A percentile compares a stretch with the other conserved stretches of the same genome.
phyloP scores from a whole-genome alignment of 2,113 vertebrate species.

The Stigmatopora nigra region DNA sequence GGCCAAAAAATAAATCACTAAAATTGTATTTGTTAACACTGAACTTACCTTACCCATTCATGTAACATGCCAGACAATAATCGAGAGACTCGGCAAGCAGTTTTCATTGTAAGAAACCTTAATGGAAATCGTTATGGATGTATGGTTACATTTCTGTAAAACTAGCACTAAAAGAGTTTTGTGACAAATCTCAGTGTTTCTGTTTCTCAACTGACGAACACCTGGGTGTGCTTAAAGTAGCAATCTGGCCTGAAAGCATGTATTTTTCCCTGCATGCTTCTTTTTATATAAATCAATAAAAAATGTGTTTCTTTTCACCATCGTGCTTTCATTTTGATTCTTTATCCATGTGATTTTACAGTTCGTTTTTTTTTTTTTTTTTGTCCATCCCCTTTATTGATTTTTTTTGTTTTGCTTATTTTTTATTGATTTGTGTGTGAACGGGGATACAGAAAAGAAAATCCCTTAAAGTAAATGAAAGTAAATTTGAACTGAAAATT shows the following conservation, averaged over 20 bases:
- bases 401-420: neutral
- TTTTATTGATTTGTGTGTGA: neutral
- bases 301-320: neutral
- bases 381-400: neutral
- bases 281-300: neutral
- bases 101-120: conserved; percentile 8
- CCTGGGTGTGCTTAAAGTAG: no score
- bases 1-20: conserved; percentile 18
- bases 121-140: conserved; percentile 5
- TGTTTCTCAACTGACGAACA: no score
- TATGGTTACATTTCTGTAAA: neutral
- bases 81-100: no score
- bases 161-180: neutral
- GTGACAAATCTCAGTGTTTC: neutral
- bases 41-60: no score
- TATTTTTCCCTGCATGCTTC: neutral
- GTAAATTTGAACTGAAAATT: no score
- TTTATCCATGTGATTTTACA: neutral
- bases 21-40: neutral
- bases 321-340: neutral
- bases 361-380: neutral
- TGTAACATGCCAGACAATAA: no score
- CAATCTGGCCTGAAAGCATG: neutral
- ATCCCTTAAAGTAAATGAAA: no score
- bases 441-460: neutral